These are phyloP conservation scores for Eulemur mongoz DNA, from an alignment of 2,797 vertebrate species.

Conservation along the genomic window DNA sequence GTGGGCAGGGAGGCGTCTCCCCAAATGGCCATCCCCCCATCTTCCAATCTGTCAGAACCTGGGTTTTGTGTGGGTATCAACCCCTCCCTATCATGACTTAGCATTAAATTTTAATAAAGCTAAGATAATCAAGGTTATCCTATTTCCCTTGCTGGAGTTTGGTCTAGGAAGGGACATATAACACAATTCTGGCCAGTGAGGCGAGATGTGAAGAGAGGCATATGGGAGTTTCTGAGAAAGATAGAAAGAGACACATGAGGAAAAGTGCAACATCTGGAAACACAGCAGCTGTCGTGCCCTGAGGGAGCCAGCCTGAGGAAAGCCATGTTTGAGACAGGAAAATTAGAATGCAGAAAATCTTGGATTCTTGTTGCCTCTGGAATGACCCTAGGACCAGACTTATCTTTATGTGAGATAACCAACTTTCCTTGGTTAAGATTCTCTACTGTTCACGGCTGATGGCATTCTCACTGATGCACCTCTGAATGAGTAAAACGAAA, in stretches of 20 bases:
- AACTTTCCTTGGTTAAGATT: background rate
- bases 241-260: background rate
- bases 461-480: accelerated
- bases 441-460: background rate
- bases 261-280: background rate
- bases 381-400: background rate
- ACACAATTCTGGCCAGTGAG: background rate
- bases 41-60: background rate
- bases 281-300: background rate
- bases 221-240: background rate
- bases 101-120: background rate
- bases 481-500: background rate
- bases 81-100: background rate
- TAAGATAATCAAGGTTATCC: background rate
- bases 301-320: background rate
- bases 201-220: background rate
- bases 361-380: background rate
- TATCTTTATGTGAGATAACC: background rate
- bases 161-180: background rate
- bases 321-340: background rate
- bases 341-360: background rate
- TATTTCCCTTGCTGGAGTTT: background rate
- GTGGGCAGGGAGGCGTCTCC: background rate
- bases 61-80: background rate
- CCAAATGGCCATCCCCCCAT: background rate